These are phyloP conservation scores for Chaetogeoica ovagalla DNA, from an alignment of 2,888 invertebrate species.

Conservation along the genomic window DNA sequence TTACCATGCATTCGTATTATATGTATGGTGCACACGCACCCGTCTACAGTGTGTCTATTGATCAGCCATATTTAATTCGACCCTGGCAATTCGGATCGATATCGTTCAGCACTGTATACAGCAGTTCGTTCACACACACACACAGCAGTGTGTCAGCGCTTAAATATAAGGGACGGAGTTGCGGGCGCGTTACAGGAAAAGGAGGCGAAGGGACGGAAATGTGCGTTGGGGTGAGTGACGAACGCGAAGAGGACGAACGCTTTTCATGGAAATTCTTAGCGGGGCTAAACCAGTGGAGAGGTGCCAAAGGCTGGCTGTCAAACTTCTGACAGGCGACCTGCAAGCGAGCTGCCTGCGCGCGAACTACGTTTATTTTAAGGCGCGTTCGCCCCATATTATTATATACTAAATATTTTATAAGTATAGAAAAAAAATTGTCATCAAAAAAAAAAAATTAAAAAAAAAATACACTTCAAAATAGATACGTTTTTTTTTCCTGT, in stretches of 20 bases:
- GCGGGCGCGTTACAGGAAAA: neutral
- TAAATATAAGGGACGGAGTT: neutral
- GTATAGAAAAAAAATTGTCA: neutral
- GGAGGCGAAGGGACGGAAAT: neutral
- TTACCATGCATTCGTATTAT: no score
- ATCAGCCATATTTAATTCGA: constrained; percentile 21
- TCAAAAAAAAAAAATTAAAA: no score
- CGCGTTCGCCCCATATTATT: constrained; percentile 6
- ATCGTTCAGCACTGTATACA: constrained; percentile 13
- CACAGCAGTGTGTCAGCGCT: constrained; percentile 7
- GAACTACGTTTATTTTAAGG: constrained; percentile 40
- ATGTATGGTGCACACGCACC: neutral
- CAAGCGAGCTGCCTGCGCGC: neutral
- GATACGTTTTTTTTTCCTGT: no score
- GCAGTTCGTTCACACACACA: neutral
- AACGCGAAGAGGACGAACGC: neutral
- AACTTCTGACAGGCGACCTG: constrained; percentile 43
- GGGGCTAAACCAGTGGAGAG: constrained; percentile 20
- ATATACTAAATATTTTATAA: neutral
- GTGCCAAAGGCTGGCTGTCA: constrained; percentile 42
- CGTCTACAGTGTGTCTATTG: neutral
- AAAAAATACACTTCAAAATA: neutral
- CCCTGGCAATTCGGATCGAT: constrained; percentile 40
- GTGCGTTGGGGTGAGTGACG: no score
- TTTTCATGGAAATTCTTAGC: constrained; percentile 46